Evolutionary conservation across 2,888 invertebrate genomes (phyloP).

Genomic region (Tortricodes alternella): DNA sequence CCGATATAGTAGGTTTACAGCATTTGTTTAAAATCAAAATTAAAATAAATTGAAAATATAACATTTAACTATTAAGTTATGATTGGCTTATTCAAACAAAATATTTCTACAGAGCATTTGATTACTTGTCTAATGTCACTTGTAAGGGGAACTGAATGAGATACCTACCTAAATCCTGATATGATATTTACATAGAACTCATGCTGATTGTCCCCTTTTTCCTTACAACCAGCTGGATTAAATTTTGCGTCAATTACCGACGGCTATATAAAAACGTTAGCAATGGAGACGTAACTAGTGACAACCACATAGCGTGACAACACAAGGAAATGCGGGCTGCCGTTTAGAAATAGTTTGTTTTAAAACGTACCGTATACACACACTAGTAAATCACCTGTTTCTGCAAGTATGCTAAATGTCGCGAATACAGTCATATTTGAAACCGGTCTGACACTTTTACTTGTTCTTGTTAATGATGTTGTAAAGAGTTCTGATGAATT

Average conservation of each 20-base stretch:
- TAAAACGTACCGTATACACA: constrained; percentile 35
- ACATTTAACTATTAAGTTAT: no score
- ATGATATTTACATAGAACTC: no score
- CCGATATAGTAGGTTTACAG: no score
- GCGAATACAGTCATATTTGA: constrained; percentile 8
- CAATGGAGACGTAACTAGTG: constrained; percentile 33
- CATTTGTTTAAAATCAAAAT: no score
- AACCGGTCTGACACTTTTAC: constrained; percentile 10
- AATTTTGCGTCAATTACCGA: not conserved
- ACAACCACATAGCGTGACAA: constrained; percentile 51
- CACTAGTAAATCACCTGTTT: constrained; percentile 30
- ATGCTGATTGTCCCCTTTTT: no score
- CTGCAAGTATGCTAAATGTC: constrained; percentile 13
- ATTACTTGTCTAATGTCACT: no score
- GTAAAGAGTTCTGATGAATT: constrained; percentile 17
- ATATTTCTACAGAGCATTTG: no score
- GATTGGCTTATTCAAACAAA: no score
- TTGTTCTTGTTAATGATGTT: constrained; percentile 10
- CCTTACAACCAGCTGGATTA: no score
- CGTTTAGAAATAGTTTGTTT: constrained; percentile 56
- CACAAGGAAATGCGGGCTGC: constrained; percentile 55
- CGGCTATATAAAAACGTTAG: not conserved
- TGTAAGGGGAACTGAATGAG: no score
- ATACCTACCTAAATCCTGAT: no score
- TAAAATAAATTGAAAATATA: no score